Evolutionary conservation across 1,140 invertebrate genomes (phyloP).

Genomic region (Cotesia vestalis): DNA sequence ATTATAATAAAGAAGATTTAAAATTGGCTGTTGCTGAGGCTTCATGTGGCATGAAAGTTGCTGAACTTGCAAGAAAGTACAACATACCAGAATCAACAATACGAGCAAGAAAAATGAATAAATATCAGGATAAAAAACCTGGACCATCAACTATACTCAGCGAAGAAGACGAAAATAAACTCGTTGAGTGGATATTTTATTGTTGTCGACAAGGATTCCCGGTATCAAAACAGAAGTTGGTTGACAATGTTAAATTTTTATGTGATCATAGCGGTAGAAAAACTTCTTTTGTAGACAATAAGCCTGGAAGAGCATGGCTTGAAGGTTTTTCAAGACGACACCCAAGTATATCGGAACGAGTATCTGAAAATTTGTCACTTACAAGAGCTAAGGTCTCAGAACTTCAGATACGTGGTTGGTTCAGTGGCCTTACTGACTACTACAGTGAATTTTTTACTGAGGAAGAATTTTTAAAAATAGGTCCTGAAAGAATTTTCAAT

Average conservation of each 20-base stretch:
- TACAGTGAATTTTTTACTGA: neutral
- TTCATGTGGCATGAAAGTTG: too few relatives aligned
- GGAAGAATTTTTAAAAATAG: neutral
- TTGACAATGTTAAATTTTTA: neutral
- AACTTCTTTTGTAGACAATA: constrained; percentile 34
- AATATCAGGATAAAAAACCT: too few relatives aligned
- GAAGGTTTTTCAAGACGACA: constrained; percentile 36
- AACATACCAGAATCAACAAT: too few relatives aligned
- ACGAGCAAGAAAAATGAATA: too few relatives aligned
- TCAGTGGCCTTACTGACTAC: constrained; percentile 24
- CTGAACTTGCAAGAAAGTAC: too few relatives aligned
- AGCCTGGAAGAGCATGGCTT: constrained; percentile 41
- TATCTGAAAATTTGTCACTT: constrained; percentile 36
- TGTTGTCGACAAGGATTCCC: neutral
- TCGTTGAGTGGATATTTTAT: neutral
- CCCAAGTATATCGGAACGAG: constrained; percentile 32
- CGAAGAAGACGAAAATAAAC: neutral
- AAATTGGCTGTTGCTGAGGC: too few relatives aligned
- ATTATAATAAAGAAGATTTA: too few relatives aligned
- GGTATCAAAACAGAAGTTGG: neutral
- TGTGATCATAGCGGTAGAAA: neutral
- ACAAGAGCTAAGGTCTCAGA: constrained; percentile 33
- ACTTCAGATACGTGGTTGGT: constrained; percentile 41
- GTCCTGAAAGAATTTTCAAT: constrained; percentile 11
- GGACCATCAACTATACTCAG: neutral